Evolutionary conservation across 2,113 vertebrate species (phyloP).

Genomic region (Isichthys henryi): DNA sequence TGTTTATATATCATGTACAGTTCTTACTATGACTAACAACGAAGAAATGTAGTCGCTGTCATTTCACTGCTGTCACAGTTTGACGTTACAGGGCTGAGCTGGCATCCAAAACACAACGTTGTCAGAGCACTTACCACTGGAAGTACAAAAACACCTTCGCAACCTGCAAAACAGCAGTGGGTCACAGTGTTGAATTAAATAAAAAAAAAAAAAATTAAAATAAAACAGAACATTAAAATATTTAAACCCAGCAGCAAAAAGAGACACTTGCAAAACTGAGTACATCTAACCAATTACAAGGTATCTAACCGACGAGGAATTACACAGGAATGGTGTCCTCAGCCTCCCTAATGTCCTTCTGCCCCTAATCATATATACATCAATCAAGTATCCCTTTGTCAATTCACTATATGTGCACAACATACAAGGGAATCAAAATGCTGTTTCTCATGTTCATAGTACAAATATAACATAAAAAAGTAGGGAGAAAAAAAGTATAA

Average conservation of each 20-base stretch:
- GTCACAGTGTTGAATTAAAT: background rate
- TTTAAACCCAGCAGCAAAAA: background rate
- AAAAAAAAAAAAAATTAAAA: background rate
- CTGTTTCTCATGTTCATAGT: no score
- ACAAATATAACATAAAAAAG: no score
- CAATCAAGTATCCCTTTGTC: no score
- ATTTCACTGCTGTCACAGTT: background rate
- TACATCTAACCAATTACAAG: background rate
- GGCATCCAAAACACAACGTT: background rate
- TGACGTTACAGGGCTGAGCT: background rate
- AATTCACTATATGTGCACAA: no score
- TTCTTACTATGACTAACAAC: background rate
- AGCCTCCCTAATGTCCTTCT: background rate
- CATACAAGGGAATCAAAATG: no score
- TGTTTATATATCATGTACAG: background rate
- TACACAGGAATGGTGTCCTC: background rate
- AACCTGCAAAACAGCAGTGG: constrained; percentile 53
- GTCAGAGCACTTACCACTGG: constrained; percentile 71
- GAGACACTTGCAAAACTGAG: background rate
- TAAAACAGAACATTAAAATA: no score
- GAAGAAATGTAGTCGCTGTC: background rate
- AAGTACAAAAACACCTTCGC: constrained; percentile 75
- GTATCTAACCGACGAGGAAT: background rate
- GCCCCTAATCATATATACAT: background rate
- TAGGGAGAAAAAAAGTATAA: no score